A percentile compares a stretch with the other conserved stretches of the same genome.
Evolutionary conservation across 37 sponge, comb jelly and placozoan species (phyloP).

Genomic region (Chondrosia reniformis): DNA sequence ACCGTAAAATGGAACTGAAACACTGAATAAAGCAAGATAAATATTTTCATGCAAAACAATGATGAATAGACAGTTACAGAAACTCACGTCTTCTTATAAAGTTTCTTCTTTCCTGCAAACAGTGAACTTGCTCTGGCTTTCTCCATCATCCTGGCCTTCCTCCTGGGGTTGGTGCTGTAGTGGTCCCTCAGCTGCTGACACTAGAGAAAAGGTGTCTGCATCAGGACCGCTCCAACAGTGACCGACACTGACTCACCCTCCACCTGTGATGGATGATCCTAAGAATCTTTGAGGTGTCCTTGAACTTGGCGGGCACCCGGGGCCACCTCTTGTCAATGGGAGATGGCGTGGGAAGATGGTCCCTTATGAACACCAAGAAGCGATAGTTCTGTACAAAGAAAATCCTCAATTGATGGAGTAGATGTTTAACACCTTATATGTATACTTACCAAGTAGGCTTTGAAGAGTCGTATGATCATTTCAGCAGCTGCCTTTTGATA

Average conservation of each 20-base stretch:
- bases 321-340: slow-evolving; percentile 82
- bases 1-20: slow-evolving; percentile 60
- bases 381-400: slow-evolving; percentile 40
- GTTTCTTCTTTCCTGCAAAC: slow-evolving; percentile 71
- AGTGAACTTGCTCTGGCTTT: slow-evolving; percentile 69
- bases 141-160: slow-evolving; percentile 49
- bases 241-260: slow-evolving; percentile 48
- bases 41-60: neutral
- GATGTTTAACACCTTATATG: neutral
- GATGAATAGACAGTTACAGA: neutral
- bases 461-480: neutral
- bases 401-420: neutral
- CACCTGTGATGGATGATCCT: slow-evolving; percentile 70
- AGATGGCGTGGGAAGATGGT: slow-evolving; percentile 63
- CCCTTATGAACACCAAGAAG: slow-evolving; percentile 42
- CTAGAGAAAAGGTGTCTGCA: slow-evolving; percentile 20
- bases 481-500: neutral
- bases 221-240: neutral
- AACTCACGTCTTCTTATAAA: slow-evolving; percentile 63
- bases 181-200: slow-evolving; percentile 50
- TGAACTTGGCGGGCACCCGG: slow-evolving; percentile 30
- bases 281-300: slow-evolving; percentile 35
- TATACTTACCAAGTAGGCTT: neutral
- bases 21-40: slow-evolving; percentile 20
- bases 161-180: slow-evolving; percentile 46